These are phyloP conservation scores for Dicerorhinus sumatrensis DNA, from an alignment of 2,113 vertebrate genomes.

Conservation along the genomic window DNA sequence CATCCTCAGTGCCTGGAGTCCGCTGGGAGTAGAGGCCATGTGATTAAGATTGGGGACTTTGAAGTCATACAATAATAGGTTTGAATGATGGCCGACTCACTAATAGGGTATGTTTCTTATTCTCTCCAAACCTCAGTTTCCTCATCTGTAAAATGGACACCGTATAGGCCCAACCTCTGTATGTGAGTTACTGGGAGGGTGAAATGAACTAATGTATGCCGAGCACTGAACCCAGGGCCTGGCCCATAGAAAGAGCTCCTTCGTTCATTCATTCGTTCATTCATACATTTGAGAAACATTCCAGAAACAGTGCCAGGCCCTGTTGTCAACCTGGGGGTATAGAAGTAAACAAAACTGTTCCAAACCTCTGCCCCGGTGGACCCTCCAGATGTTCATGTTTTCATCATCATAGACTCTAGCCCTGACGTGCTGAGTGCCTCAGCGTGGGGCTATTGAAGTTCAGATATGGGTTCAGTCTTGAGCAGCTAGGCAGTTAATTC, in stretches of 20 bases:
- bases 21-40: background rate
- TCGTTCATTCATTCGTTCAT: background rate
- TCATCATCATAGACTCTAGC: background rate
- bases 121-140: too few species aligned
- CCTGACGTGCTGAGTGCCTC: too few species aligned
- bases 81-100: background rate
- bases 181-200: too few species aligned
- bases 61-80: background rate
- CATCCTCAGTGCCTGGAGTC: background rate
- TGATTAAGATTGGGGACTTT: background rate
- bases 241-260: too few species aligned
- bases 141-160: background rate
- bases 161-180: too few species aligned
- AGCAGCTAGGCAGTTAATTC: background rate
- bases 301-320: background rate
- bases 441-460: background rate
- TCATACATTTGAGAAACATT: background rate
- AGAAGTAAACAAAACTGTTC: background rate
- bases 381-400: background rate
- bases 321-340: background rate
- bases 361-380: too few species aligned
- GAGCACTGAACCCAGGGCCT: too few species aligned
- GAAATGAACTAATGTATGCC: too few species aligned
- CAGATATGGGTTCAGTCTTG: background rate
- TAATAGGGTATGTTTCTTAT: background rate